Percentiles rank a stretch among this genome's conserved stretches.
These are phyloP conservation scores for Hipparchia semele DNA, from an alignment of 2,888 invertebrate genomes.

Conservation along the genomic window DNA sequence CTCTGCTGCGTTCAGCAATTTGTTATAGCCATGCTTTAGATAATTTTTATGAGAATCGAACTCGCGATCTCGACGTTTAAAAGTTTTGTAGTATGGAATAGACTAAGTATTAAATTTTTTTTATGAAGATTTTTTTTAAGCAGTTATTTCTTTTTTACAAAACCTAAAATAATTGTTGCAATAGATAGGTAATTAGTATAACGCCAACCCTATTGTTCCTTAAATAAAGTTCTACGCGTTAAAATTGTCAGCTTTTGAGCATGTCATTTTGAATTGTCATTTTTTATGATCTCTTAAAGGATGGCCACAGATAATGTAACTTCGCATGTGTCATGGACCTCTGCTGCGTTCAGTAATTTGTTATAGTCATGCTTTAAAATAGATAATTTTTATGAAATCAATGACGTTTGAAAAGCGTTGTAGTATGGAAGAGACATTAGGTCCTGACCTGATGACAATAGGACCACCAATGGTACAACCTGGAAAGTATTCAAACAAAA, in stretches of 20 bases:
- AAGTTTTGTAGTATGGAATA: too few species aligned
- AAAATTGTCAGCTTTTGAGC: slow-evolving; percentile 80
- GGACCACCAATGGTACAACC: too few species aligned
- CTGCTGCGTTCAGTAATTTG: neutral
- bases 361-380: neutral
- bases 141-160: too few species aligned
- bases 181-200: too few species aligned
- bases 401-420: neutral
- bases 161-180: too few species aligned
- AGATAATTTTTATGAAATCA: neutral
- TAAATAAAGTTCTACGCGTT: too few species aligned
- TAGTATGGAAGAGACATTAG: too few species aligned
- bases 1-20: slow-evolving; percentile 6
- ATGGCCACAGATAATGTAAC: slow-evolving; percentile 27
- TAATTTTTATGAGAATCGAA: neutral
- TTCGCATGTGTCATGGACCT: slow-evolving; percentile 20
- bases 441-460: too few species aligned
- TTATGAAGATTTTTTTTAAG: too few species aligned
- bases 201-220: too few species aligned
- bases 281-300: slow-evolving; percentile 47
- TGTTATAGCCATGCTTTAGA: slow-evolving; percentile 1
- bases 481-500: too few species aligned
- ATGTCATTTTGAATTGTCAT: slow-evolving; percentile 76
- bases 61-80: neutral
- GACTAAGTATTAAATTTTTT: too few species aligned